phyloP scores from a whole-genome alignment of 1,140 invertebrate genomes.

The Drosophila pallidifrons region DNA sequence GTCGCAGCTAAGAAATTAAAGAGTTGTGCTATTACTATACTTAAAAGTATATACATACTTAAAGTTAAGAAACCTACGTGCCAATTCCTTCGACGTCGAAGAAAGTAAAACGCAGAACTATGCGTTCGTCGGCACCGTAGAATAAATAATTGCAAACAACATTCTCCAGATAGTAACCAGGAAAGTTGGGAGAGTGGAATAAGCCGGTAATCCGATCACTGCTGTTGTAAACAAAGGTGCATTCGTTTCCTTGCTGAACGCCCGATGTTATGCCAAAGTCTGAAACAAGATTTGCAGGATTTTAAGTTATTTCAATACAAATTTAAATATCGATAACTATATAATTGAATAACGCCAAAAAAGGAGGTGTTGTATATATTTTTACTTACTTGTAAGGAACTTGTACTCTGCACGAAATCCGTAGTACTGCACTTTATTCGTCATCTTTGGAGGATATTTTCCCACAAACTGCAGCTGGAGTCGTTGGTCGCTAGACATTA shows the following conservation, averaged over 20 bases:
- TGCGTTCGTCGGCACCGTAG: constrained; percentile 93
- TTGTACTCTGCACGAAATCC: constrained; percentile 95
- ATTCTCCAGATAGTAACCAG: constrained; percentile 95
- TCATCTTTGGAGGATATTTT: constrained; percentile 87
- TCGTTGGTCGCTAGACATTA: constrained; percentile 95
- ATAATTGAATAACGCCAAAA: too few relatives aligned
- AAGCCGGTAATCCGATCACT: constrained; percentile 91
- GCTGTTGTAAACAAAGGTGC: constrained; percentile 93
- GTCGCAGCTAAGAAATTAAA: constrained; percentile 89
- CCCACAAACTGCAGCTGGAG: constrained; percentile 93
- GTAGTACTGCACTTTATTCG: constrained; percentile 87
- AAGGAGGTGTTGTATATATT: too few relatives aligned
- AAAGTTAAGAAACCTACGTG: constrained; percentile 89
- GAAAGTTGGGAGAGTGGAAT: constrained; percentile 96
- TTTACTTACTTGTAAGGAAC: constrained; percentile 93
- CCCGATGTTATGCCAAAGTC: constrained; percentile 92
- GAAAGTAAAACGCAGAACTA: constrained; percentile 94
- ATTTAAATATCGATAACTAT: not conserved
- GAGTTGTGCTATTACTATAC: not conserved
- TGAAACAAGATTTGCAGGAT: constrained; percentile 8
- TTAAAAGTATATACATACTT: not conserved
- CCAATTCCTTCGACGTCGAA: constrained; percentile 96
- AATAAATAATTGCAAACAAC: constrained; percentile 98
- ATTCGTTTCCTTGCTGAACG: constrained; percentile 91
- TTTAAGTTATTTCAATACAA: too few relatives aligned